Conservation (phyloP, 2,888 invertebrate species). For the Cepaea hortensis region DNA sequence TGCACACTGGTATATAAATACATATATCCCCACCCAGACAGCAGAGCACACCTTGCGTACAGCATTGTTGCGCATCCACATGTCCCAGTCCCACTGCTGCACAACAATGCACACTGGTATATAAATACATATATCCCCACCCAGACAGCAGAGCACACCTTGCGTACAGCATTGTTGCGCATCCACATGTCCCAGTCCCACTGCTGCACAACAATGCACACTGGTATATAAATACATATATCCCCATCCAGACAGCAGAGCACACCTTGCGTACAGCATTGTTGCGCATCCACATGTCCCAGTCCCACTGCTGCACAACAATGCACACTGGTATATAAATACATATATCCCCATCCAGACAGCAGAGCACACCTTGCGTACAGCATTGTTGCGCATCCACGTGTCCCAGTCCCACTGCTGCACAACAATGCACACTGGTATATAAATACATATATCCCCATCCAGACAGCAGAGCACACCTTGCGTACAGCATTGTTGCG, state of each 20-base stretch:
- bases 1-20: not conserved
- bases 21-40: no score
- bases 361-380: constrained; percentile 79
- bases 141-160: constrained; percentile 70
- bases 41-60: constrained; percentile 79
- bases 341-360: no score
- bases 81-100: constrained; percentile 82
- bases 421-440: constrained; percentile 48
- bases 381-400: constrained; percentile 80
- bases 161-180: constrained; percentile 79
- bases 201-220: constrained; percentile 72
- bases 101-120: constrained; percentile 48
- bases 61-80: constrained; percentile 81
- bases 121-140: no score
- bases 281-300: constrained; percentile 82
- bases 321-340: not conserved
- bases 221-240: no score
- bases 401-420: constrained; percentile 82
- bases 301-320: constrained; percentile 79
- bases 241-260: no score
- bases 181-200: constrained; percentile 84
- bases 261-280: constrained; percentile 79
- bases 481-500: constrained; percentile 79
- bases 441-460: no score
- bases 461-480: constrained; percentile 59